Evolutionary conservation across 2,888 invertebrate species (phyloP).

Genomic region (Pachycephus smyrnensis): DNA sequence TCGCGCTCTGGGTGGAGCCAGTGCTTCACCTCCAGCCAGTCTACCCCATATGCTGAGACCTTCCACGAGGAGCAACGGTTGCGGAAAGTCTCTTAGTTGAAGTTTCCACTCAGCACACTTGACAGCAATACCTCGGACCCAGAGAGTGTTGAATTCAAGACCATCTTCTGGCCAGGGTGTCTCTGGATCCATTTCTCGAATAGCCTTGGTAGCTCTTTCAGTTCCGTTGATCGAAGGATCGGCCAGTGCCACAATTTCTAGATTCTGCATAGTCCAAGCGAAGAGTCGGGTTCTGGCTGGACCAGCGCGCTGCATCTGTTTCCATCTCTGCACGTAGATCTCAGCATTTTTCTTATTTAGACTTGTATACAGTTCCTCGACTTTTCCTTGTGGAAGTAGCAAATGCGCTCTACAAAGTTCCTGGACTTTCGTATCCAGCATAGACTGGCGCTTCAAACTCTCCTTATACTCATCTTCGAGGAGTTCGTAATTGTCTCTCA

Average conservation of each 20-base stretch:
- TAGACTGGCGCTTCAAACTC: constrained; percentile 87
- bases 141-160: constrained; percentile 88
- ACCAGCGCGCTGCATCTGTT: constrained; percentile 76
- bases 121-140: constrained; percentile 90
- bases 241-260: constrained; percentile 81
- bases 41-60: constrained; percentile 90
- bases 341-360: constrained; percentile 92
- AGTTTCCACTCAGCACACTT: constrained; percentile 89
- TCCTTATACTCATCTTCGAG: constrained; percentile 96
- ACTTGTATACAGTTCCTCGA: constrained; percentile 89
- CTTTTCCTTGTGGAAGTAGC: constrained; percentile 85
- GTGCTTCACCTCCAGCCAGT: constrained; percentile 90
- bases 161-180: constrained; percentile 94
- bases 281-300: constrained; percentile 81
- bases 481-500: constrained; percentile 95
- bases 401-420: constrained; percentile 86
- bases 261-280: constrained; percentile 85
- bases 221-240: constrained; percentile 89
- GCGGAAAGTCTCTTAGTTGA: constrained; percentile 93
- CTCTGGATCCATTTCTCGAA: constrained; percentile 87
- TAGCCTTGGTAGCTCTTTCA: constrained; percentile 77
- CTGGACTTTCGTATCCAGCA: constrained; percentile 89
- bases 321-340: constrained; percentile 93
- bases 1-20: constrained; percentile 81
- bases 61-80: constrained; percentile 87